Percentiles rank a stretch among this genome's conserved stretches.
Evolutionary conservation across 1,140 invertebrate species (phyloP).

Genomic region (Ceratosolen solmsi): DNA sequence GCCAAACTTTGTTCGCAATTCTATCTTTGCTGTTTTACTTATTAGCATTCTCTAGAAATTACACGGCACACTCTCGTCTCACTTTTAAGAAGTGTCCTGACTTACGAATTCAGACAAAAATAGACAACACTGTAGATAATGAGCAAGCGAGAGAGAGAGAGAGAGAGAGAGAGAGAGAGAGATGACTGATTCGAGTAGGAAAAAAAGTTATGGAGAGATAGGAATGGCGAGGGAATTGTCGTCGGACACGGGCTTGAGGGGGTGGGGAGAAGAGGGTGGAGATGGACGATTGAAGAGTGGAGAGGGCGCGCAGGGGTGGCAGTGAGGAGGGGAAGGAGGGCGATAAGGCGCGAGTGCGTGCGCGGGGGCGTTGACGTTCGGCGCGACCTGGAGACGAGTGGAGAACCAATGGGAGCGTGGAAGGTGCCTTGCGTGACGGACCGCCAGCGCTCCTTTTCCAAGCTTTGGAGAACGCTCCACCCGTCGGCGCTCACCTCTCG

Average conservation of each 20-base stretch:
- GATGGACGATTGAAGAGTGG: constrained; percentile 20
- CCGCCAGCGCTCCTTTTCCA: constrained; percentile 58
- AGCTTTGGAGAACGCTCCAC: constrained; percentile 61
- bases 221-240: constrained; percentile 52
- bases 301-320: not conserved
- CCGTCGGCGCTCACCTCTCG: constrained; percentile 26
- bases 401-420: constrained; percentile 59
- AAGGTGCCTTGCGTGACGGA: constrained; percentile 59
- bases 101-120: too few species aligned
- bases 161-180: not conserved
- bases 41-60: too few species aligned
- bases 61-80: too few species aligned
- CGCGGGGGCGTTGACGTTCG: constrained; percentile 48
- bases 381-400: constrained; percentile 38
- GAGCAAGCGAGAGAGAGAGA: too few species aligned
- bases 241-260: constrained; percentile 52
- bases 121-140: too few species aligned
- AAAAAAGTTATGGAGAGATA: not conserved
- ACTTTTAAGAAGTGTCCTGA: too few species aligned
- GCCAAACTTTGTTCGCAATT: too few species aligned
- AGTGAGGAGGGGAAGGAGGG: constrained; percentile 13
- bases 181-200: not conserved
- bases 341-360: constrained; percentile 43
- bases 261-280: not conserved
- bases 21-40: too few species aligned